Evolutionary conservation across 2,888 invertebrate genomes (phyloP), one percentile per base, ranked within the genome.

Genomic region (Cremastinae sp.): DNA sequence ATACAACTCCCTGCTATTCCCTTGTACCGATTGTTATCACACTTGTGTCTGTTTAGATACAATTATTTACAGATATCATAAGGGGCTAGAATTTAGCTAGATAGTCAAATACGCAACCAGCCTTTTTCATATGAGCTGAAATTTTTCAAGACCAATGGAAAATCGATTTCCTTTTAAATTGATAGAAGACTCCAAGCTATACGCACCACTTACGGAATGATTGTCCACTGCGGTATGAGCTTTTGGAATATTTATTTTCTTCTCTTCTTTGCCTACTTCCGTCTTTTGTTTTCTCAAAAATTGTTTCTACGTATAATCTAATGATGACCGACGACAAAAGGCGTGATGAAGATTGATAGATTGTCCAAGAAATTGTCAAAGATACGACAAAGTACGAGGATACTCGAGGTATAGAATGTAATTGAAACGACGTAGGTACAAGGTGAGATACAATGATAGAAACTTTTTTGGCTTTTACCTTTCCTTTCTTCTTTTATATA

Each of bases 391-490:
- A 66, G 51, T 72, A 64, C 47, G 69, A 74, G 77, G 28, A 75
- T 70, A 28, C 66, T 78, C 78, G 78, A 66, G 65, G 28, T 28
- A 77, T 65, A 74, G 78, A 79, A 77, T 83, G 49, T 87, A 88
- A 88, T 87, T 88, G 87, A 88, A 87, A 87, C 87, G 87, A 82
- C 83, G 87, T 88, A 88, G 88, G 87, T 86, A 80, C 78, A 83
- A 71, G 28, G 78, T 78, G 73, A 73, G 49, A 65, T 76, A 65
- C 45, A 73, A 76, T 59, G 59, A 68, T 80, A 78, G 69, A 76
- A 73, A 61, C 47, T 68, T 65, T 69, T 28, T 77, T 47, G 28
- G 65, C 69, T 53, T 78, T 78, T 76, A 68, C 79, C 78, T 81
- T n/a, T n/a, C 77, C 79, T 81, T 28, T 28, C 28, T 28, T 28